These are phyloP conservation scores for Caenorhabditis panamensis DNA, from an alignment of 2,888 invertebrate species.

Conservation along the genomic window DNA sequence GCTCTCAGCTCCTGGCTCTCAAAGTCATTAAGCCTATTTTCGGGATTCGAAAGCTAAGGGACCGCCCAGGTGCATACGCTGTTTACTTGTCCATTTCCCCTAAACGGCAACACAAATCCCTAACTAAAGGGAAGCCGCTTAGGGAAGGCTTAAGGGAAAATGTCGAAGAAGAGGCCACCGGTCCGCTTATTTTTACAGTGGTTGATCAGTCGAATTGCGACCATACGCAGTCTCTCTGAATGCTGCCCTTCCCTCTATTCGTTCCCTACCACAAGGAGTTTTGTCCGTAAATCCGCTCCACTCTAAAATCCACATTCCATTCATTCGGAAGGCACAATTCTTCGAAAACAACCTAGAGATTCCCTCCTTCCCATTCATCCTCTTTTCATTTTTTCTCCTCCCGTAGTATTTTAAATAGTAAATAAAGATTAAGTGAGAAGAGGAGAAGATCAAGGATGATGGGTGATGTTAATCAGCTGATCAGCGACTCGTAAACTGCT, in stretches of 20 bases:
- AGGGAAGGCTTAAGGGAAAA: conserved; percentile 35
- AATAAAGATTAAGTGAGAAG: conserved; percentile 38
- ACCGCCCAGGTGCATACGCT: neutral
- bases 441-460: conserved; percentile 26
- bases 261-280: neutral
- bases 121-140: conserved; percentile 50
- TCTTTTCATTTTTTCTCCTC: conserved; percentile 2
- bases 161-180: conserved; percentile 5
- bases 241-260: neutral
- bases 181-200: neutral
- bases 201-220: neutral
- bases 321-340: conserved; percentile 9
- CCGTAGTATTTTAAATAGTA: conserved; percentile 41
- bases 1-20: neutral
- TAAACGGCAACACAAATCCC: conserved; percentile 43
- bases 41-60: neutral
- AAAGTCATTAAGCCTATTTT: neutral
- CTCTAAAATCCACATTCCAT: conserved; percentile 18
- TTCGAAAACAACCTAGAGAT: conserved; percentile 34
- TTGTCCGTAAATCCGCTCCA: conserved; percentile 10
- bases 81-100: conserved; percentile 39
- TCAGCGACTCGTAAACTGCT: conserved; percentile 30
- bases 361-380: conserved; percentile 1
- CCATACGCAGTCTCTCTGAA: neutral
- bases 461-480: conserved; percentile 46